phyloP scores from a whole-genome alignment of 2,797 vertebrate species.

The Cyclura pinguis region DNA sequence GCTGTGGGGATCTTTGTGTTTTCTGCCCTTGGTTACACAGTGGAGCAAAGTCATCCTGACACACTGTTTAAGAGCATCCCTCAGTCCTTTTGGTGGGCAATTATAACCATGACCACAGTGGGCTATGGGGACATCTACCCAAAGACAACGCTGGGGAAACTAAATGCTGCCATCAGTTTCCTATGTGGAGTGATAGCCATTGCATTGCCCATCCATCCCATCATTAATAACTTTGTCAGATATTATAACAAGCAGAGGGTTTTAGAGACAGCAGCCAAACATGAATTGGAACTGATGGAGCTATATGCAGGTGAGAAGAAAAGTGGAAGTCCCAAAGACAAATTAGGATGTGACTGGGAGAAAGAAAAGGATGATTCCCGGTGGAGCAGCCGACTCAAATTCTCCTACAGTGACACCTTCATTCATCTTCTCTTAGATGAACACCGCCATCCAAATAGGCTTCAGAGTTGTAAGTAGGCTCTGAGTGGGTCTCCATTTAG shows the following conservation, averaged over 20 bases:
- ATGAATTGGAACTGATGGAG: constrained; percentile 95
- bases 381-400: constrained; percentile 74
- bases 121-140: constrained; percentile 98
- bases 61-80: constrained; percentile 98
- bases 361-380: constrained; percentile 55
- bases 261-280: constrained; percentile 94
- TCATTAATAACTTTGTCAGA: constrained; percentile 97
- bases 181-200: constrained; percentile 97
- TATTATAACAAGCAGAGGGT: constrained; percentile 97
- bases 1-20: constrained; percentile 98
- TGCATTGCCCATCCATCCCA: constrained; percentile 95
- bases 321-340: constrained; percentile 58
- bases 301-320: constrained; percentile 84
- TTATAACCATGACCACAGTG: constrained; percentile 99
- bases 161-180: constrained; percentile 97
- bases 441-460: constrained; percentile 80
- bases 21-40: constrained; percentile 95
- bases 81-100: constrained; percentile 99
- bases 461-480: constrained; percentile 83
- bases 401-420: constrained; percentile 88
- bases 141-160: constrained; percentile 94
- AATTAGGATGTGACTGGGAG: constrained; percentile 67
- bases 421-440: constrained; percentile 87
- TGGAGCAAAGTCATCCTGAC: constrained; percentile 97
- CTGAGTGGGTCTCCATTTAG: constrained; percentile 43